Evolutionary conservation across 2,888 invertebrate genomes (phyloP).

Genomic region (Cephalotes varians): DNA sequence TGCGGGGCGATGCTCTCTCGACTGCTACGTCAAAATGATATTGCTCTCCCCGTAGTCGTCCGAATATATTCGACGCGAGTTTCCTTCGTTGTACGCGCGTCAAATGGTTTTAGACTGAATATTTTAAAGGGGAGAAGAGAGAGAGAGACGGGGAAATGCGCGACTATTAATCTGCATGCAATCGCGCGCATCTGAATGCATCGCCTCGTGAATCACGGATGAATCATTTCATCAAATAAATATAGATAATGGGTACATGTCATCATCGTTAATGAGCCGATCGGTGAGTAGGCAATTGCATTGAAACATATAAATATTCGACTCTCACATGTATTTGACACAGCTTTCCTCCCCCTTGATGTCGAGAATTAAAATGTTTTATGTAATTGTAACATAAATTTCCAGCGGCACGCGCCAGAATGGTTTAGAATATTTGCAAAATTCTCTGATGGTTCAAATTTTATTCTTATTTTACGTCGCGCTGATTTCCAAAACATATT

Average conservation of each 20-base stretch:
- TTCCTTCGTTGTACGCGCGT: neutral
- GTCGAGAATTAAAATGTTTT: neutral
- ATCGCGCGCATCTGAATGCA: conserved; percentile 18
- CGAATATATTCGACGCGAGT: neutral
- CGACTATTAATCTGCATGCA: conserved; percentile 10
- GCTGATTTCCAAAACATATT: conserved; percentile 1
- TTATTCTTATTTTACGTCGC: neutral
- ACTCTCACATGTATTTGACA: neutral
- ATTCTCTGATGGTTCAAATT: neutral
- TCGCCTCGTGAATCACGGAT: neutral
- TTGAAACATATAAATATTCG: neutral
- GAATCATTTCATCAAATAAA: conserved; percentile 22
- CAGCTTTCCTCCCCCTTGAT: neutral
- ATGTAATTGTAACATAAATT: neutral
- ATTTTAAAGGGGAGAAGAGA: conserved; percentile 22
- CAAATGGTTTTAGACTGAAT: conserved; percentile 33
- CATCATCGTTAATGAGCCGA: conserved; percentile 12
- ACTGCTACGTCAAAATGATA: conserved; percentile 3
- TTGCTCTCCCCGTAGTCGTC: neutral
- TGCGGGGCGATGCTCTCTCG: neutral
- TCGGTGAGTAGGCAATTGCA: neutral
- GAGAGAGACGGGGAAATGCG: neutral
- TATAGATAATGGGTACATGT: neutral
- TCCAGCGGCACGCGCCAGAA: neutral
- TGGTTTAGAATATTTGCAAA: neutral